These are phyloP conservation scores for Centropus unirufus DNA, from an alignment of 2,113 vertebrate species.

Conservation along the genomic window DNA sequence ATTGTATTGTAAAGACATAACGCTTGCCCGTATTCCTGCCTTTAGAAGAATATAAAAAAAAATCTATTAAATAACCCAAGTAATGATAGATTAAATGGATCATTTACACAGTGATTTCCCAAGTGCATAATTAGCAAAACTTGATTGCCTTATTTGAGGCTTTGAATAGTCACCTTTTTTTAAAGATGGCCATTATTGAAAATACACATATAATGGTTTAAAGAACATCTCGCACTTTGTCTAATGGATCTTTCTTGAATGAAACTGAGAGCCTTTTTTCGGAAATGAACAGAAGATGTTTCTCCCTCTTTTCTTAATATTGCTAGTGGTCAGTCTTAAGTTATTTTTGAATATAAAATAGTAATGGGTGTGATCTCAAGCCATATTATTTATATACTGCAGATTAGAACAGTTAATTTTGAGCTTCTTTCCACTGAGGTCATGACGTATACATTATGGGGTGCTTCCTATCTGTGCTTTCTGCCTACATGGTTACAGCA, in stretches of 20 bases:
- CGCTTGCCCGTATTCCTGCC: neutral
- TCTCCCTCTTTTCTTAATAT: neutral
- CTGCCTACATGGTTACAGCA: slow-evolving; percentile 5
- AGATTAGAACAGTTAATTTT: neutral
- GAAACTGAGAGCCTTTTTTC: neutral
- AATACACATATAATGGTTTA: neutral
- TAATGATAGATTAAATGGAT: neutral
- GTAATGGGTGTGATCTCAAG: neutral
- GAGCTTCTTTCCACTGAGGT: neutral
- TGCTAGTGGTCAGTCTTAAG: neutral
- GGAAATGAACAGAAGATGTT: neutral
- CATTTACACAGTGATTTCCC: neutral
- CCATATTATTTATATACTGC: neutral
- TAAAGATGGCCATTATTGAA: neutral
- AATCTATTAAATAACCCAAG: neutral
- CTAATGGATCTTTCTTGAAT: neutral
- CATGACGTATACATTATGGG: neutral
- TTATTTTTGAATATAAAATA: neutral
- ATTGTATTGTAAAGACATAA: neutral
- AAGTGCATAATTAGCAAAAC: neutral
- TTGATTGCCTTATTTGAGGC: neutral
- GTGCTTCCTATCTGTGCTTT: neutral
- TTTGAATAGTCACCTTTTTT: neutral
- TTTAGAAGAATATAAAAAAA: neutral
- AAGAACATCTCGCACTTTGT: neutral